Percentiles rank a stretch among this genome's conserved stretches.
Evolutionary conservation across 2,797 vertebrate genomes (phyloP).

Genomic region (Semaprochilodus insignis): DNA sequence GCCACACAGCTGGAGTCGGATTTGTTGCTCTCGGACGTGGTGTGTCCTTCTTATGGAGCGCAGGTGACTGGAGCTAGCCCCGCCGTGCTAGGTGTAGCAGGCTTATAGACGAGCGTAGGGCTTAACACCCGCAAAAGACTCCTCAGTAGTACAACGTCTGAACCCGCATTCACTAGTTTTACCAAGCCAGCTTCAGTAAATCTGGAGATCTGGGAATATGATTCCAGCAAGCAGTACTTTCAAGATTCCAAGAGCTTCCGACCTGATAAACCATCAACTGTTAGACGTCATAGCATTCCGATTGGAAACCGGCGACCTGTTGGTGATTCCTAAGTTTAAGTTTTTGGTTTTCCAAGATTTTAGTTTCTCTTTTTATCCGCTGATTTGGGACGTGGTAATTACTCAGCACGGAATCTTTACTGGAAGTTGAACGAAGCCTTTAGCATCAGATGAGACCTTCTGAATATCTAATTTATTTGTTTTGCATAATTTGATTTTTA

Average conservation of each 20-base stretch:
- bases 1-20: slow-evolving; percentile 71
- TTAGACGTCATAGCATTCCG: no score
- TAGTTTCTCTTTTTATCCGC: no score
- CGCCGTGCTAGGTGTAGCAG: not conserved
- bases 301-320: not conserved
- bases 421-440: no score
- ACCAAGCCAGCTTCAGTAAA: slow-evolving; percentile 12
- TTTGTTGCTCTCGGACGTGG: slow-evolving; percentile 69
- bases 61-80: slow-evolving; percentile 64
- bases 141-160: not conserved
- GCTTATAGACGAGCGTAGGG: slow-evolving; percentile 8
- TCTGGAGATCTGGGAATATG: slow-evolving; percentile 23
- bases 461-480: no score
- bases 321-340: no score
- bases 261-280: not conserved
- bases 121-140: slow-evolving; percentile 12
- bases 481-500: no score
- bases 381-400: no score
- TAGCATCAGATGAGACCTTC: no score
- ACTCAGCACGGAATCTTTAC: no score
- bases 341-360: no score
- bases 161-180: slow-evolving; percentile 25
- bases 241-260: not conserved
- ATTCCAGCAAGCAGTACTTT: slow-evolving; percentile 48
- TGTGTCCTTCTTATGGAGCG: slow-evolving; percentile 64